Evolutionary conservation across 2,888 invertebrate species (phyloP).

Genomic region (Onchidella celtica): DNA sequence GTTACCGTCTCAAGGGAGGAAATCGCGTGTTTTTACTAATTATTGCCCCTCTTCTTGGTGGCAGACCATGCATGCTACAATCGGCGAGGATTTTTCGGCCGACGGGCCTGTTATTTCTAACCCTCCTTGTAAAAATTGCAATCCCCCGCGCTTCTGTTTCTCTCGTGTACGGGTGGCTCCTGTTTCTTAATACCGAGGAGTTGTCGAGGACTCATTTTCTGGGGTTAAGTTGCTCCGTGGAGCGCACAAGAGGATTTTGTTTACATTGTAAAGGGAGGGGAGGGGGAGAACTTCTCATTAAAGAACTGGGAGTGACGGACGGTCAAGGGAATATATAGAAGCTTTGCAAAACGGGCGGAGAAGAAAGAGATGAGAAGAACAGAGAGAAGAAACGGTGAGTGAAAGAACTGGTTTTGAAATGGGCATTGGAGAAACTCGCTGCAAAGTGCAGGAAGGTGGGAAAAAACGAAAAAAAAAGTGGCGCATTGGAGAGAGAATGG

Average conservation of each 20-base stretch:
- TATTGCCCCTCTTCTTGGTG: not conserved
- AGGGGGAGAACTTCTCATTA: not conserved
- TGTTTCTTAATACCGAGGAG: not conserved
- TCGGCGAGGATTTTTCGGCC: not conserved
- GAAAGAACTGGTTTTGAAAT: too few relatives aligned
- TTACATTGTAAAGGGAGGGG: conserved; percentile 1
- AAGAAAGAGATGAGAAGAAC: too few relatives aligned
- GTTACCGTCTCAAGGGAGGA: not conserved
- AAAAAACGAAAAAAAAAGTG: too few relatives aligned
- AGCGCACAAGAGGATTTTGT: not conserved
- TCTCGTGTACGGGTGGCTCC: not conserved
- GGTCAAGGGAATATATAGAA: too few relatives aligned
- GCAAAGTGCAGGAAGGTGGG: too few relatives aligned
- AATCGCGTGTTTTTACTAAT: not conserved
- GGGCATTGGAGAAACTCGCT: too few relatives aligned
- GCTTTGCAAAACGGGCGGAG: too few relatives aligned
- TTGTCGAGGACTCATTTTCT: not conserved
- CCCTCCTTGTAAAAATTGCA: not conserved
- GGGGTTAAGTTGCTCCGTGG: not conserved
- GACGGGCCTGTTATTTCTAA: not conserved
- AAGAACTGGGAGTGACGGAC: too few relatives aligned
- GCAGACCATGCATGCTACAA: not conserved
- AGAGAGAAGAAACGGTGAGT: too few relatives aligned
- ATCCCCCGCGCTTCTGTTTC: too few relatives aligned
- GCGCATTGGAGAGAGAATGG: too few relatives aligned